Conservation (phyloP, 1,140 invertebrate species). For the Listronotus oregonensis region DNA sequence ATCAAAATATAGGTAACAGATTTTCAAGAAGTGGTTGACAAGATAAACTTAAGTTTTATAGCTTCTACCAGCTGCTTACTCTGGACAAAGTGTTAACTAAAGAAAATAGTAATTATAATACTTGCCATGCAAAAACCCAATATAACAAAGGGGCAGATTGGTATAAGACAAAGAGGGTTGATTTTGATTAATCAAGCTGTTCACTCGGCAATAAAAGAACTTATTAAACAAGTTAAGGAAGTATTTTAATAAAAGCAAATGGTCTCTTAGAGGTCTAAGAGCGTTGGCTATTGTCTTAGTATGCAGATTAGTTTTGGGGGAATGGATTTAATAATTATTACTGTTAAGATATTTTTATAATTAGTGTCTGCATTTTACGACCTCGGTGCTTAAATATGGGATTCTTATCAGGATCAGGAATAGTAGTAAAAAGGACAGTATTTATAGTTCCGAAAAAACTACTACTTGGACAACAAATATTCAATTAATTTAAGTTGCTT, state of each 20-base stretch:
- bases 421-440: too few relatives aligned
- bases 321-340: conserved; percentile 33
- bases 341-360: conserved; percentile 15
- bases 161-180: conserved; percentile 22
- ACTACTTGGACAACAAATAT: too few relatives aligned
- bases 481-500: too few relatives aligned
- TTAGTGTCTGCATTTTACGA: conserved; percentile 4
- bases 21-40: too few relatives aligned
- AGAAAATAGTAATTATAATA: conserved; percentile 6
- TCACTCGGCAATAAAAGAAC: conserved; percentile 34
- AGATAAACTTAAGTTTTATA: too few relatives aligned
- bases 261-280: conserved; percentile 19
- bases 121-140: background rate
- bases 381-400: background rate
- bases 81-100: background rate
- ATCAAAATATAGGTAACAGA: too few relatives aligned
- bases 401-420: too few relatives aligned
- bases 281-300: conserved; percentile 24
- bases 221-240: conserved; percentile 38
- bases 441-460: too few relatives aligned
- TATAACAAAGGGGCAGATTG: conserved; percentile 7
- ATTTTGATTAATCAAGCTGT: conserved; percentile 36
- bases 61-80: too few relatives aligned
- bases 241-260: conserved; percentile 38
- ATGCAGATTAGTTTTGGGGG: conserved; percentile 33